Conservation (phyloP, 1,140 invertebrate species). For the Acarapis woodi region DNA sequence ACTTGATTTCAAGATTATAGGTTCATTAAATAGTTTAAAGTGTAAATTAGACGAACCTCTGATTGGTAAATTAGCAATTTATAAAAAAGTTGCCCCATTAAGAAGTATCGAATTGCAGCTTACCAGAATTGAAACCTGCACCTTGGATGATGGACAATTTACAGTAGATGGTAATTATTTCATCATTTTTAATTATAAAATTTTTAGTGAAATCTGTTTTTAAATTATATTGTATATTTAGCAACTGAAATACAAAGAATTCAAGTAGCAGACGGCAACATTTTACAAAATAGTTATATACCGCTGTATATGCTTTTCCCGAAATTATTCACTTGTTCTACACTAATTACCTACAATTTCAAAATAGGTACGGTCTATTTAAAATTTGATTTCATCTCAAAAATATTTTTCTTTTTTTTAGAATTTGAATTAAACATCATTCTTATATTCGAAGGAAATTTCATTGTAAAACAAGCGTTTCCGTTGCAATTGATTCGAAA, state of each 20-base stretch:
- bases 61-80: constrained; percentile 48
- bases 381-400: constrained; percentile 3
- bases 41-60: constrained; percentile 58
- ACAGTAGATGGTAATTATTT: constrained; percentile 46
- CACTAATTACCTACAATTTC: constrained; percentile 62
- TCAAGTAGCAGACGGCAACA: constrained; percentile 78
- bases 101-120: constrained; percentile 83
- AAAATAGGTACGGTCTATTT: constrained; percentile 44
- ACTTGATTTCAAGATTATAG: constrained; percentile 51
- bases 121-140: constrained; percentile 77
- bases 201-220: background rate
- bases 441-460: constrained; percentile 68
- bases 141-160: constrained; percentile 75
- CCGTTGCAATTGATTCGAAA: constrained; percentile 44
- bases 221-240: constrained; percentile 16
- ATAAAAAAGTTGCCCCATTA: constrained; percentile 42
- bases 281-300: constrained; percentile 42
- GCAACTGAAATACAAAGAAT: constrained; percentile 94
- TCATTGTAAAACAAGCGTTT: constrained; percentile 84
- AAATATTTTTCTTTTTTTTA: constrained; percentile 24
- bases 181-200: background rate
- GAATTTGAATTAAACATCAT: constrained; percentile 89
- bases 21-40: constrained; percentile 43
- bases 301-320: constrained; percentile 90
- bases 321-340: constrained; percentile 74